A percentile compares a stretch with the other conserved stretches of the same genome.
Evolutionary conservation across 2,797 vertebrate genomes (phyloP).

Genomic region (Halcyon smyrnensis): DNA sequence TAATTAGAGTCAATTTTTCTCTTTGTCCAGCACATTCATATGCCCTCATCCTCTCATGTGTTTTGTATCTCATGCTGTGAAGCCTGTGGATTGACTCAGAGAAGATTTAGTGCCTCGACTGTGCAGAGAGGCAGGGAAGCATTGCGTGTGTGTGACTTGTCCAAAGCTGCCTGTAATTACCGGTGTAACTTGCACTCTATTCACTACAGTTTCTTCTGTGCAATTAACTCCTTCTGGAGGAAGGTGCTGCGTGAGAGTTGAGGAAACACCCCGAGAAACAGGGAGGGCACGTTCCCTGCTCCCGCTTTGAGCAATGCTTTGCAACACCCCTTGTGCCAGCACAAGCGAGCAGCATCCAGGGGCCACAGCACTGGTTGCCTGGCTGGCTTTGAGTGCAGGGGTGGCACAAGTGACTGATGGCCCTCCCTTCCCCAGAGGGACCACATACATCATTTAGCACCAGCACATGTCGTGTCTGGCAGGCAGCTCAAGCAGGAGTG

Average conservation of each 20-base stretch:
- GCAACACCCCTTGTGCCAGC: fast-evolving
- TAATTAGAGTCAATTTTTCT: neutral
- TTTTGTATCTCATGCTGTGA: neutral
- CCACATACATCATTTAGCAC: neutral
- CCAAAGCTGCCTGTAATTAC: neutral
- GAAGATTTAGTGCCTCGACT: neutral
- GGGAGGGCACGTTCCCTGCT: neutral
- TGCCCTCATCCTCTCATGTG: neutral
- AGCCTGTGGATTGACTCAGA: neutral
- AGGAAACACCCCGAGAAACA: neutral
- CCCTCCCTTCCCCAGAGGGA: neutral
- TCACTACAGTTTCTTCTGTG: neutral
- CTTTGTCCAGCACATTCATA: neutral
- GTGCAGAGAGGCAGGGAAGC: neutral
- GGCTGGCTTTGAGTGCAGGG: neutral
- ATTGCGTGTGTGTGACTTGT: neutral
- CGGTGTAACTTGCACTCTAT: neutral
- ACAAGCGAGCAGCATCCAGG: neutral
- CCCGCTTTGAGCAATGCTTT: neutral
- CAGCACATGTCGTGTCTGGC: neutral
- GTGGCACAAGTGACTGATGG: neutral
- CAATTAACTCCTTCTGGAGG: neutral
- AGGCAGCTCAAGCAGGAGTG: neutral
- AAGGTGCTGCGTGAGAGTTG: neutral
- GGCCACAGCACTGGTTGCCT: fast-evolving